phyloP scores from a whole-genome alignment of 1,140 invertebrate species.

The Saxidomus purpurata region DNA sequence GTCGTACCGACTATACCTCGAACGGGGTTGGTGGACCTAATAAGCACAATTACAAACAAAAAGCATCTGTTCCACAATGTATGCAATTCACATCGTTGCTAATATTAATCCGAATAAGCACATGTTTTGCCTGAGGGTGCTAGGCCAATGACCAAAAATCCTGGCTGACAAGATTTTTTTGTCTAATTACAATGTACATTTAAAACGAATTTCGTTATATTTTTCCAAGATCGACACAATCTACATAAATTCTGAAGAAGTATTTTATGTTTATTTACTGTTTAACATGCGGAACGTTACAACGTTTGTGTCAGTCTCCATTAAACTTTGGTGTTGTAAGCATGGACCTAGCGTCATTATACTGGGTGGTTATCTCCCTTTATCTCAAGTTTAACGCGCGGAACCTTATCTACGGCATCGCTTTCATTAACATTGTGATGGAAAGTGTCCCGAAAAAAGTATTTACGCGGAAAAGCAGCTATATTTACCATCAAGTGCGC shows the following conservation, averaged over 20 bases:
- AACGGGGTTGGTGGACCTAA: no score
- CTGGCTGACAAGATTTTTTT: no score
- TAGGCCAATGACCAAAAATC: no score
- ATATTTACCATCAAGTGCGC: slow-evolving; percentile 1
- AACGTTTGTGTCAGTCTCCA: neutral
- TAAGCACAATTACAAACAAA: no score
- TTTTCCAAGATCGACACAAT: no score
- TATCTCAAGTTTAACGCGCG: neutral
- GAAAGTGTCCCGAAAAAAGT: neutral
- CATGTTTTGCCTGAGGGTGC: no score
- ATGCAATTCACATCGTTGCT: no score
- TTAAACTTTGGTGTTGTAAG: slow-evolving; percentile 20
- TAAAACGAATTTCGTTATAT: no score
- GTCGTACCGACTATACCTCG: no score
- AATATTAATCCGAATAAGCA: no score
- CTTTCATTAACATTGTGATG: slow-evolving; percentile 20
- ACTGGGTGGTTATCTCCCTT: slow-evolving; percentile 9
- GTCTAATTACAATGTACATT: no score
- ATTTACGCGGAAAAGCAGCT: neutral
- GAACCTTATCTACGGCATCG: slow-evolving; percentile 9
- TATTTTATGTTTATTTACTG: neutral
- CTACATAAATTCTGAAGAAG: neutral
- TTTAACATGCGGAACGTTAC: neutral
- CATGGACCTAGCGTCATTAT: neutral
- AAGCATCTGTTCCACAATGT: no score